Percentiles rank a stretch among this genome's conserved stretches.
Evolutionary conservation across 2,113 vertebrate species (phyloP).

Genomic region (Psittacus erithacus): DNA sequence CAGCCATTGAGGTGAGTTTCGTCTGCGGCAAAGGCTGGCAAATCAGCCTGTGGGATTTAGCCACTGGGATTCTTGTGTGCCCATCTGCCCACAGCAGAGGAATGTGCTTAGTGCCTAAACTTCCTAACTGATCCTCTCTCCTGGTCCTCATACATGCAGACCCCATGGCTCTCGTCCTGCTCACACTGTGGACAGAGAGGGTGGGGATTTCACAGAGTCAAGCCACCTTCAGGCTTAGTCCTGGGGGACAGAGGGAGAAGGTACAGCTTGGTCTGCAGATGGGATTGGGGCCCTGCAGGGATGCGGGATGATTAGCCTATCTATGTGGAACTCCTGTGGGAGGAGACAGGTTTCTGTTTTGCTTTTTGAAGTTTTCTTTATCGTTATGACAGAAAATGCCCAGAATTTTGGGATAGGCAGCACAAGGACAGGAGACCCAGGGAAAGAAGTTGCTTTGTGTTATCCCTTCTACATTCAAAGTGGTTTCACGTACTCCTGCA

Average conservation of each 20-base stretch:
- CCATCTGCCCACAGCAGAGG: not conserved
- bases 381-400: not conserved
- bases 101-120: not conserved
- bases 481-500: fast-evolving
- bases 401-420: not conserved
- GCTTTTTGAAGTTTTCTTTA: not conserved
- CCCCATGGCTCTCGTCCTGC: not conserved
- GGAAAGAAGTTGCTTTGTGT: not conserved
- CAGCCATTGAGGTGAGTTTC: not conserved
- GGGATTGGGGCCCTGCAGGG: not conserved
- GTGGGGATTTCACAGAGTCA: not conserved
- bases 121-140: not conserved
- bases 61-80: not conserved
- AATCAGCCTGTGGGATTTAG: not conserved
- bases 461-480: not conserved
- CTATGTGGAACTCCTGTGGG: not conserved
- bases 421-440: not conserved
- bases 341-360: not conserved
- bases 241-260: not conserved
- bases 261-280: not conserved
- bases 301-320: not conserved
- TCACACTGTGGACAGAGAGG: not conserved
- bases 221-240: not conserved
- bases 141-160: fast-evolving
- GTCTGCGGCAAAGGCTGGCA: fast-evolving